A percentile compares a stretch with the other conserved stretches of the same genome.
Evolutionary conservation across 2,113 vertebrate species (phyloP).

Genomic region (Xerus inauris): DNA sequence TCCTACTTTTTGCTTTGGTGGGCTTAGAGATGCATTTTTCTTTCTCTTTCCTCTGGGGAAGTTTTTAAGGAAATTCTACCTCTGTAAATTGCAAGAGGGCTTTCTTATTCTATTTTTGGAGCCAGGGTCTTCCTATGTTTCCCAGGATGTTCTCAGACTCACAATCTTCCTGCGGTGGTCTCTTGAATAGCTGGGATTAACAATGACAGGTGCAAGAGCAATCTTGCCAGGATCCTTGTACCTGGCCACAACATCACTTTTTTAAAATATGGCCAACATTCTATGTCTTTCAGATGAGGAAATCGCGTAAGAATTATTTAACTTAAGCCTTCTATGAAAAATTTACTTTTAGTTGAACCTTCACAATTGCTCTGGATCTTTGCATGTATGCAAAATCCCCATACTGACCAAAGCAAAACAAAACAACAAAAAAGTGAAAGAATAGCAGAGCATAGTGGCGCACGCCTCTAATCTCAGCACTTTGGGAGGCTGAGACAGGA

Average conservation of each 20-base stretch:
- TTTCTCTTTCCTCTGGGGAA: background rate
- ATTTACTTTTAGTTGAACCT: slow-evolving; percentile 5
- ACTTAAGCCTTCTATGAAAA: background rate
- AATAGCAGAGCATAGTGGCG: no score
- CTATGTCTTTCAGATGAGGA: background rate
- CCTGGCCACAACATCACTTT: background rate
- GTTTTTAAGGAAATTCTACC: background rate
- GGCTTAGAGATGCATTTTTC: background rate
- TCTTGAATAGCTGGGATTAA: no score
- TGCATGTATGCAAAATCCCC: background rate
- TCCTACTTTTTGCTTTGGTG: background rate
- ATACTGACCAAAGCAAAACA: background rate
- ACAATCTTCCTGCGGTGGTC: no score
- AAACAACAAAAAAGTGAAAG: background rate
- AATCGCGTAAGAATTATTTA: slow-evolving; percentile 30
- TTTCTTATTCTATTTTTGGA: no score
- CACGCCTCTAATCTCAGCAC: no score
- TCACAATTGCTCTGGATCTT: background rate
- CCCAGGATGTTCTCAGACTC: no score
- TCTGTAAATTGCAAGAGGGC: background rate
- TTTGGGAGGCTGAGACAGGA: no score
- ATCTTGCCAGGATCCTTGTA: background rate
- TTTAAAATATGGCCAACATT: background rate
- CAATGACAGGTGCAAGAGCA: background rate
- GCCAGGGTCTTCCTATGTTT: no score